A percentile compares a stretch with the other conserved stretches of the same genome.
Evolutionary conservation across 92 coral and sea anemone genomes (phyloP).

Genomic region (Parazoanthus atlanticus): DNA sequence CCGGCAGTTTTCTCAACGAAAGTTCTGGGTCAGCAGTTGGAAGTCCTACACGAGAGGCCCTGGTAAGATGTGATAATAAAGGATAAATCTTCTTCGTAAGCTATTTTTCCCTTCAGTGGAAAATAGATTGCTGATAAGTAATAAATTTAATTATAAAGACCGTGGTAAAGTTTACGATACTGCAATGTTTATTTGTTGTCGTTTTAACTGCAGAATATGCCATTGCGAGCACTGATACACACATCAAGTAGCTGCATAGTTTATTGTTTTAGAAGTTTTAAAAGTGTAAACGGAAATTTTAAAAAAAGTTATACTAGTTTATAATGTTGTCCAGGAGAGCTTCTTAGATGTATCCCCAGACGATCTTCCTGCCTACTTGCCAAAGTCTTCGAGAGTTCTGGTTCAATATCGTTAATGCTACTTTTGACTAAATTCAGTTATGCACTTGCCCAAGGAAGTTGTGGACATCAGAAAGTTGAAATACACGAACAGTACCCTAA

Average conservation of each 20-base stretch:
- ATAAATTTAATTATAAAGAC: not conserved
- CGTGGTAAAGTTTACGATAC: not conserved
- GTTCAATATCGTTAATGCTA: too few species aligned
- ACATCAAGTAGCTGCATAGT: not conserved
- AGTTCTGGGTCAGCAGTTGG: slow-evolving; percentile 69
- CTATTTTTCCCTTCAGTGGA: not conserved
- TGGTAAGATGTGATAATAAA: slow-evolving; percentile 56
- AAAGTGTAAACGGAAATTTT: too few species aligned
- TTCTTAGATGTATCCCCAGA: too few species aligned
- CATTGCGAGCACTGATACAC: not conserved
- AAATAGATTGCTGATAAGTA: not conserved
- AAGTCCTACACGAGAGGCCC: slow-evolving; percentile 93
- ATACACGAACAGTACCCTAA: too few species aligned
- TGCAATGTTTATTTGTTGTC: not conserved
- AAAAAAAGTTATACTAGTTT: too few species aligned
- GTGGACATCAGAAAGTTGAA: too few species aligned
- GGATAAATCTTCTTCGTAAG: not conserved
- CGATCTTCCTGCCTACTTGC: too few species aligned
- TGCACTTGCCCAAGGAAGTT: too few species aligned
- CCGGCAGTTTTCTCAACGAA: slow-evolving; percentile 68
- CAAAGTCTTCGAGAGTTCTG: too few species aligned
- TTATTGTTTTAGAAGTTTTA: not conserved
- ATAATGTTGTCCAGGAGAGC: too few species aligned
- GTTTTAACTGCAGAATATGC: not conserved
- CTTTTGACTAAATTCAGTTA: too few species aligned